Evolutionary conservation across 2,888 invertebrate species (phyloP), one percentile per base, ranked within the genome.

Genomic region (Drosophila robusta): DNA sequence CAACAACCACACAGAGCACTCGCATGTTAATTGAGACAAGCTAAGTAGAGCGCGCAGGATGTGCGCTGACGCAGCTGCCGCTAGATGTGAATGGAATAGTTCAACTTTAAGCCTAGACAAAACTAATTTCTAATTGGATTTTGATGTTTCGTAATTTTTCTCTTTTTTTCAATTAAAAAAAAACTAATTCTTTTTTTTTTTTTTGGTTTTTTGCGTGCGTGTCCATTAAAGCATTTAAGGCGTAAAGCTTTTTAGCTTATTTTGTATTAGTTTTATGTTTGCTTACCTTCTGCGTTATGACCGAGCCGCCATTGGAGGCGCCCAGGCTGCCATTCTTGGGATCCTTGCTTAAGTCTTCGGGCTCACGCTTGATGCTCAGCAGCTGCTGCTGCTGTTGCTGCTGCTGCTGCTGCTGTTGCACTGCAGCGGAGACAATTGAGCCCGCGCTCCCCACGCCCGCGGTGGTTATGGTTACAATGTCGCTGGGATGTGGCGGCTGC

Each of bases 291-390:
- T 92, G 92, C 88, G 90, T 83, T 74, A 84, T 84, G 69, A 84
- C 83, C 44, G 83, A 68, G 49, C 86, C 85, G 58, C 80, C 84
- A 18, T 78, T 78, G 22, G 78, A 75, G 61, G 74, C 80, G 73
- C 82, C 85, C 78, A 87, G 87, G 81, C 75, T 89, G 81, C 88
- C 88, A 75, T 91, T 92, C 87, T 92, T 92, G 51, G 92, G 92
- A 84, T 92, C 92, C 90, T 92, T 92, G 81, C 92, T 92, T 85
- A 92, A 82, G 87, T 92, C 92, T 90, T 92, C 92, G 71, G 92
- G 92, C 80, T 92, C 92, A 77, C 92, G 91, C 86, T 92, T 92
- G 86, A 92, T 92, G 90, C 89, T 92, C 71, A 92, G 91, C 75
- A 91, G 83, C 63, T 91, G 91, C 61, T 87, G 89, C 45, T 89